These are phyloP conservation scores for Drosophila koepferae DNA, from an alignment of 2,888 invertebrate genomes.

Conservation along the genomic window DNA sequence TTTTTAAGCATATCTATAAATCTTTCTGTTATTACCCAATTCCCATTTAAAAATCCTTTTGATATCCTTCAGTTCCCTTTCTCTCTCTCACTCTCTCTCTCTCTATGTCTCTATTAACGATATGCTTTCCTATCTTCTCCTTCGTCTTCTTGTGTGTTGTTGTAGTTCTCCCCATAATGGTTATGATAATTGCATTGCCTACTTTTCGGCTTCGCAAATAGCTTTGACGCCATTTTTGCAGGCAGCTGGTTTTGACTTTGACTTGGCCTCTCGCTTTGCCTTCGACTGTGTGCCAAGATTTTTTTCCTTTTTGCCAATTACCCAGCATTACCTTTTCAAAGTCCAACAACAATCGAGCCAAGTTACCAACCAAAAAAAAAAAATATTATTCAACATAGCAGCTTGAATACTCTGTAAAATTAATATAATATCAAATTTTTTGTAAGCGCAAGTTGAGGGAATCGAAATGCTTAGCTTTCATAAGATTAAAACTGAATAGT, in stretches of 20 bases:
- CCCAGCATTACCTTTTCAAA: constrained; percentile 27
- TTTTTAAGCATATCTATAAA: background rate
- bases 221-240: constrained; percentile 38
- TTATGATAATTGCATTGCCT: constrained; percentile 57
- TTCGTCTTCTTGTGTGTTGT: background rate
- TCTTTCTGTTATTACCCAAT: constrained; percentile 7
- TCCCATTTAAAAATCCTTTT: constrained; percentile 5
- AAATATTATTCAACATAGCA: background rate
- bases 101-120: constrained; percentile 8
- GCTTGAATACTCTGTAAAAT: constrained; percentile 4
- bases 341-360: background rate
- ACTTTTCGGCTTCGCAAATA: constrained; percentile 39
- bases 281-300: constrained; percentile 1
- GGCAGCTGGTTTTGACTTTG: constrained; percentile 25
- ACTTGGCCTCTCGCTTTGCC: constrained; percentile 15
- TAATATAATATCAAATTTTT: background rate
- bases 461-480: background rate
- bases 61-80: background rate
- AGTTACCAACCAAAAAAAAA: background rate
- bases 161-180: constrained; percentile 32
- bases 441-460: background rate
- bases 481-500: background rate
- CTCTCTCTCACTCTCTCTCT: background rate
- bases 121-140: background rate
- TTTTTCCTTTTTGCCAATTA: constrained; percentile 36